Percentiles rank a stretch among this genome's conserved stretches.
phyloP scores from a whole-genome alignment of 2,888 invertebrate genomes.

The Agrilus mali region DNA sequence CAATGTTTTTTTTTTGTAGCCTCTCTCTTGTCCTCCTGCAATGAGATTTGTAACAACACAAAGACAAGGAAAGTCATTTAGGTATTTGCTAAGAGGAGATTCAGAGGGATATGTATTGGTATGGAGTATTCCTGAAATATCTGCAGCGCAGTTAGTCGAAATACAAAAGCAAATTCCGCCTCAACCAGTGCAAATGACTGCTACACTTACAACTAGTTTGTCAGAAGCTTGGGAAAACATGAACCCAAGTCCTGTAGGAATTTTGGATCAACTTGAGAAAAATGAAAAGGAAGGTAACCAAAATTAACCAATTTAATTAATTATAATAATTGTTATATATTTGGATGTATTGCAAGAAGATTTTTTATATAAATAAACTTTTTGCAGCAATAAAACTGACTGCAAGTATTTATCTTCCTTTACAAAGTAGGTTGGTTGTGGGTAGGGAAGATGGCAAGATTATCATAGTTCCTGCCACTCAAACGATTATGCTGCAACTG shows the following conservation, averaged over 20 bases:
- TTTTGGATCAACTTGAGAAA: constrained; percentile 76
- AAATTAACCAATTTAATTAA: too few species aligned
- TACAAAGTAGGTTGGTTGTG: constrained; percentile 86
- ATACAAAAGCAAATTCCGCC: constrained; percentile 41
- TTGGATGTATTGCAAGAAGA: too few species aligned
- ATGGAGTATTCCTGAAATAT: constrained; percentile 82
- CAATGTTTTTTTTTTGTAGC: constrained; percentile 40
- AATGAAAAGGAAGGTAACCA: constrained; percentile 48
- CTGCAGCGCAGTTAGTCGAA: constrained; percentile 46
- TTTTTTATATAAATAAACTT: neutral
- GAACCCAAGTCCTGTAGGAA: constrained; percentile 80
- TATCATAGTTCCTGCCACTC: constrained; percentile 89
- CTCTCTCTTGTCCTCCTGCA: constrained; percentile 82
- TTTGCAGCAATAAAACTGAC: constrained; percentile 61
- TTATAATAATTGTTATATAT: too few species aligned
- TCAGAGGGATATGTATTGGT: constrained; percentile 81
- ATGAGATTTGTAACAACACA: constrained; percentile 67
- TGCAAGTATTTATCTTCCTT: constrained; percentile 86
- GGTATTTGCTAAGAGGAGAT: constrained; percentile 75
- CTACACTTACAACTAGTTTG: constrained; percentile 69
- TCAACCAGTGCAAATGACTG: constrained; percentile 44
- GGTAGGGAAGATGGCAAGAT: constrained; percentile 94
- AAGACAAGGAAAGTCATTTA: constrained; percentile 50
- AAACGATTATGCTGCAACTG: constrained; percentile 86
- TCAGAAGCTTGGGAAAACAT: constrained; percentile 79